Evolutionary conservation across 1,140 invertebrate genomes (phyloP), one percentile per base, ranked within the genome.

Genomic region (Elysia chlorotica): DNA sequence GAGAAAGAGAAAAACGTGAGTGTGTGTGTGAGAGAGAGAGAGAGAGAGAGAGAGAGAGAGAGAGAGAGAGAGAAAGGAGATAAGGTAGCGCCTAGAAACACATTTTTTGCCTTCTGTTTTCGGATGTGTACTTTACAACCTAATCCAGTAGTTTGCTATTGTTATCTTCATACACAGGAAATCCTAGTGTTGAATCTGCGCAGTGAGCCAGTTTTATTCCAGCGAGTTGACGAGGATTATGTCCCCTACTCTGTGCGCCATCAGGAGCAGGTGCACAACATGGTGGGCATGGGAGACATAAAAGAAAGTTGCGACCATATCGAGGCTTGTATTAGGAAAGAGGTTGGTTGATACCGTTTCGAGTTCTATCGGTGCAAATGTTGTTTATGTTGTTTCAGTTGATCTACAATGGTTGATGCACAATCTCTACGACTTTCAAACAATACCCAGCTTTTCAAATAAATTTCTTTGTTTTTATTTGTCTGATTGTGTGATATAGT

Each of bases 321-420:
- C 57, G 69, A 71, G 38, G 25, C 69, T 48, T 62, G 57, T 59
- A 71, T 71, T 30, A 38, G 69, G n/a, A 71, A 71, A 57, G 57
- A 71, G 38, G 69, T 71, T 5, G 30, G 69, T 36, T 2, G 28
- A 21, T 59, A 19, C 25, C 25, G 25, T 25, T 6, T 59, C 10
- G 10, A 21, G 28, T 59, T 59, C 10, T 25, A 25, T 59, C 6
- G n/a, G n/a, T n/a, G n/a, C n/a, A n/a, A n/a, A n/a, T n/a, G n/a
- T n/a, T n/a, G n/a, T n/a, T n/a, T n/a, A n/a, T n/a, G n/a, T n/a
- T n/a, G n/a, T n/a, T n/a, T n/a, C n/a, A n/a, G n/a, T n/a, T n/a
- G n/a, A n/a, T n/a, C n/a, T n/a, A n/a, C n/a, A n/a, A n/a, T n/a
- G n/a, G n/a, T n/a, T n/a, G n/a, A n/a, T n/a, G n/a, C n/a, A n/a